Base-by-base conservation (phyloP, 2,888 invertebrate genomes). In the Griposia aprilina region DNA sequence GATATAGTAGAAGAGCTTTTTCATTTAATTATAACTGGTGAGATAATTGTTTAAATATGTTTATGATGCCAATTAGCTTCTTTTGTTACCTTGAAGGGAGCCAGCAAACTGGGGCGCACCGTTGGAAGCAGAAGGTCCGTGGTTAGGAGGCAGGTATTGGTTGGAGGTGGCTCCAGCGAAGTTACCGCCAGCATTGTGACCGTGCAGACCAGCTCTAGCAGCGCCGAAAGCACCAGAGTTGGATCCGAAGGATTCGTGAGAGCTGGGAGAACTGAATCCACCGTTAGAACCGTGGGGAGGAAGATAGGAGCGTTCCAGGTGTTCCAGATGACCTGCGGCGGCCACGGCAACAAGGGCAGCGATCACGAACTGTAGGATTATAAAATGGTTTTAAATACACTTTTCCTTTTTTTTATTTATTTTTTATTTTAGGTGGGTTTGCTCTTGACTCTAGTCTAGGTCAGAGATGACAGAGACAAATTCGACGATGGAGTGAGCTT, bases 81-180 rank as follows among this genome's bases (percentile, higher is more conserved):
- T 41, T 45, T 45, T 45, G 10, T 10, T 45, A 45, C 92, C 92
- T 69, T 82, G 80, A 17, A 80, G 74, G 63, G 91, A 89, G 17
- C 90, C 85, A 62, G 85, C 52, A 74, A 89, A 91, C 63, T 86
- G 82, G 30, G 76, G 50, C 0, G 3, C 67, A 57, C 89, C 90
- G 68, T 83, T 89, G 55, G 90, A 88, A 71, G 45, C 10, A 45
- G 94, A 90, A 65, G 93, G 84, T 81, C 92, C 94, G 4, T 93
- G 93, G 80, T 94, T 79, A 80, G 96, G 96, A 52, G 96, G 95
- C 63, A 96, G 89, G 88, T 96, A 96, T 80, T 96, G 95, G 91
- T 96, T 96, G 57, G 94, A 94, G 41, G 94, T 93, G 45, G 94
- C 94, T 41, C 92, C 93, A 59, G 83, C 82, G 4, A 73, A 82